A percentile compares a stretch with the other conserved stretches of the same genome.
Conservation (phyloP, 2,888 invertebrate genomes). For the Cheiracanthium punctorium region DNA sequence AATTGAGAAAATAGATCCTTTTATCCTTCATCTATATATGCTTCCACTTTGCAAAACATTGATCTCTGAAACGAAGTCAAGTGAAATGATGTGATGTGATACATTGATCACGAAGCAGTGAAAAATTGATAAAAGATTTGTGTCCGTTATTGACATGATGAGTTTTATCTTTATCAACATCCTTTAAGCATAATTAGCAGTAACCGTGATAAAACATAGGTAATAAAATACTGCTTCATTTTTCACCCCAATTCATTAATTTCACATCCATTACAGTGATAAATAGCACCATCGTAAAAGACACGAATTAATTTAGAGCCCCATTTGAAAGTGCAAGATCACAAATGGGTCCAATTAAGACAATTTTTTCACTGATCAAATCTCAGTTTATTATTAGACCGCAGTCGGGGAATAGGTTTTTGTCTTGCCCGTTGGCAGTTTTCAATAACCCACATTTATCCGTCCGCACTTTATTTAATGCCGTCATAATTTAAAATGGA, state of each 20-base stretch:
- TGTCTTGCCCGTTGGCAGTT: constrained; percentile 22
- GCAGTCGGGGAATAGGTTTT: constrained; percentile 39
- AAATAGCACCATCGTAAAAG: constrained; percentile 35
- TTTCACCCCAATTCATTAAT: constrained; percentile 55
- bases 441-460: constrained; percentile 21
- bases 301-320: constrained; percentile 44
- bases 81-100: too few species aligned
- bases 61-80: too few species aligned
- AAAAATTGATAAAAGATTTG: background rate
- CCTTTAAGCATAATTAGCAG: constrained; percentile 15
- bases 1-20: too few species aligned
- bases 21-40: too few species aligned
- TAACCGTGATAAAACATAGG: constrained; percentile 21
- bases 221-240: constrained; percentile 20
- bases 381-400: constrained; percentile 60
- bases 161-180: background rate
- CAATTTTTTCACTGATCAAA: constrained; percentile 37
- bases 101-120: too few species aligned
- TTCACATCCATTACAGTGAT: constrained; percentile 44
- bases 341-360: constrained; percentile 58
- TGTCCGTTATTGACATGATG: background rate
- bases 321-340: constrained; percentile 23
- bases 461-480: constrained; percentile 50
- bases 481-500: constrained; percentile 46
- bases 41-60: too few species aligned